phyloP scores from a whole-genome alignment of 2,797 vertebrate species.

The Anguilla anguilla region DNA sequence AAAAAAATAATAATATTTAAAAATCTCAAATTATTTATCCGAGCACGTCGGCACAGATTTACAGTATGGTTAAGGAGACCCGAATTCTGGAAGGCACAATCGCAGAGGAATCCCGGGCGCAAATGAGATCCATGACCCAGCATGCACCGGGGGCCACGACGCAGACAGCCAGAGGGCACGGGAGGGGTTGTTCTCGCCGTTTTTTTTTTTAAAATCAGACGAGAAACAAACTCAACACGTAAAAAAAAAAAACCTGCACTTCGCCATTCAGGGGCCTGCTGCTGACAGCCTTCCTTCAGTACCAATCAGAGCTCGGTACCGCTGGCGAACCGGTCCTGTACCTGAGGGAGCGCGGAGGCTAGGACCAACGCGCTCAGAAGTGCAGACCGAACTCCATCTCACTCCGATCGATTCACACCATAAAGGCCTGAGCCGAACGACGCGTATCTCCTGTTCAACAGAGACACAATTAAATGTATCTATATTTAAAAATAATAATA shows the following conservation, averaged over 20 bases:
- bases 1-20: neutral
- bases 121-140: neutral
- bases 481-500: no score
- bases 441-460: neutral
- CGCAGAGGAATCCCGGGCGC: neutral
- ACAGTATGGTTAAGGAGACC: neutral
- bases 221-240: neutral
- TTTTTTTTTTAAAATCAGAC: neutral
- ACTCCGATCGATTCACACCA: neutral
- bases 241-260: neutral
- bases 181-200: neutral
- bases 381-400: slow-evolving; percentile 1
- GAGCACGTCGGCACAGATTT: neutral
- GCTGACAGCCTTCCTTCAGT: neutral
- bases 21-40: neutral
- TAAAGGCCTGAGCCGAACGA: no score
- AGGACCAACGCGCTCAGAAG: slow-evolving; percentile 1
- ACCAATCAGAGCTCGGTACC: slow-evolving; percentile 9
- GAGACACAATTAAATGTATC: no score
- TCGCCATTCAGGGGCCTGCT: neutral
- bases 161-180: neutral
- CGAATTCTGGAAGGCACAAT: neutral
- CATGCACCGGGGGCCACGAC: neutral
- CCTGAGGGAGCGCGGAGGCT: slow-evolving; percentile 24
- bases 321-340: slow-evolving; percentile 7